Evolutionary conservation across 2,797 vertebrate species (phyloP).

Genomic region (Lycodopsis pacificus): DNA sequence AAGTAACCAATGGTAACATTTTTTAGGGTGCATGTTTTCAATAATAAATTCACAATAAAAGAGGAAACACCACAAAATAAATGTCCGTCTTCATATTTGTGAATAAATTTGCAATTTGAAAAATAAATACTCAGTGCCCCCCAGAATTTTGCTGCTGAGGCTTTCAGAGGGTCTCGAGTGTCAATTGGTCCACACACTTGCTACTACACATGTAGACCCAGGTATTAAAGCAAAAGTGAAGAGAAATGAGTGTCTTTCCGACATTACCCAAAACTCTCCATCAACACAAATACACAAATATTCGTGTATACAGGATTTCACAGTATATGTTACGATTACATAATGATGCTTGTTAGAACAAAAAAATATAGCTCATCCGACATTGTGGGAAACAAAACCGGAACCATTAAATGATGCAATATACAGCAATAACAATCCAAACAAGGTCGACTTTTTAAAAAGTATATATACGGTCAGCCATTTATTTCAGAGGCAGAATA

Average conservation of each 20-base stretch:
- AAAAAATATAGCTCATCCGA: neutral
- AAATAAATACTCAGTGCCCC: neutral
- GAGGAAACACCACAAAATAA: neutral
- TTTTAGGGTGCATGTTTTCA: no score
- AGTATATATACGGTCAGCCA: no score
- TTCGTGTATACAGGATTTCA: neutral
- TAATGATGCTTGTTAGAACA: neutral
- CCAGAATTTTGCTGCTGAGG: neutral
- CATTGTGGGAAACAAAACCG: neutral
- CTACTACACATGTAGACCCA: neutral
- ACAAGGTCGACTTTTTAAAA: neutral
- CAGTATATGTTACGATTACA: neutral
- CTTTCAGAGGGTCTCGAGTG: neutral
- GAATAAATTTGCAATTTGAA: neutral
- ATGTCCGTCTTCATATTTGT: neutral
- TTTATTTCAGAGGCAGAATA: neutral
- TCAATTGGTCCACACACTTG: neutral
- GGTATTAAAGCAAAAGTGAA: neutral
- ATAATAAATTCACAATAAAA: neutral
- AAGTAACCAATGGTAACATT: no score
- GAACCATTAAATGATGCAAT: neutral
- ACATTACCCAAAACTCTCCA: neutral
- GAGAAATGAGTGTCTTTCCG: neutral
- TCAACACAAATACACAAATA: neutral
- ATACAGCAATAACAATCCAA: neutral